Base-by-base conservation (phyloP, 2,888 invertebrate species). In the Coecobrya sp. region DNA sequence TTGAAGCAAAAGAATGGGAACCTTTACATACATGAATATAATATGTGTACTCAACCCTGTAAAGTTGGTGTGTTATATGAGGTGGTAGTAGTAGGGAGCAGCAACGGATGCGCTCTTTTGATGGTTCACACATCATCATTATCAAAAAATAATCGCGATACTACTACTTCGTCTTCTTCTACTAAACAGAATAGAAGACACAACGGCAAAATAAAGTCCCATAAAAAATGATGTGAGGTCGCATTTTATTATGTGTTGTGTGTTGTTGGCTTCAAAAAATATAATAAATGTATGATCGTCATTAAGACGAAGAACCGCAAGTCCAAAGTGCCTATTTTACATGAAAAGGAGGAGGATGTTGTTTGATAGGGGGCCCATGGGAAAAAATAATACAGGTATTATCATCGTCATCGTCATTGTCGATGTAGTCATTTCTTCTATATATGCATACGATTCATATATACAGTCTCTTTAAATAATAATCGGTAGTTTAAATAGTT, bases 61-160 rank as follows among this genome's bases (percentile, higher is more conserved):
- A n/a, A n/a, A 8, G 55, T 59, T 55, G 30, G 81, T 81, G 81
- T 81, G 81, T 81, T 81, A 81, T 81, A 81, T 81, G 81, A 81
- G 7, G 27, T 30, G 19, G 65, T 70, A 30, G 25, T 59, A 42
- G 70, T 25, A 36, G 36, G 36, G 70, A 65, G 55, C 82, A 76
- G 89, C 68, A 82, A 55, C 89, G 89, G 89, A 89, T 82, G 70
- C 70, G 45, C 82, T 55, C 81, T 89, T 89, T 82, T 62, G 89
- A 89, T 89, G 89, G 89, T 89, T 89, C 89, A 82, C 89, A 89
- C 89, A 89, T 89, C 89, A 89, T 89, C 82, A 82, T 89, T 89
- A 89, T 89, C 89, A 89, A 89, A 89, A 89, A 89, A 89, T 81
- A 82, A 89, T 82, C 82, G 81, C 88, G 73, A 84, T 81, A 59